Evolutionary conservation across 2,888 invertebrate genomes (phyloP), one percentile per base, ranked within the genome.

Genomic region (Miltochrista miniata): DNA sequence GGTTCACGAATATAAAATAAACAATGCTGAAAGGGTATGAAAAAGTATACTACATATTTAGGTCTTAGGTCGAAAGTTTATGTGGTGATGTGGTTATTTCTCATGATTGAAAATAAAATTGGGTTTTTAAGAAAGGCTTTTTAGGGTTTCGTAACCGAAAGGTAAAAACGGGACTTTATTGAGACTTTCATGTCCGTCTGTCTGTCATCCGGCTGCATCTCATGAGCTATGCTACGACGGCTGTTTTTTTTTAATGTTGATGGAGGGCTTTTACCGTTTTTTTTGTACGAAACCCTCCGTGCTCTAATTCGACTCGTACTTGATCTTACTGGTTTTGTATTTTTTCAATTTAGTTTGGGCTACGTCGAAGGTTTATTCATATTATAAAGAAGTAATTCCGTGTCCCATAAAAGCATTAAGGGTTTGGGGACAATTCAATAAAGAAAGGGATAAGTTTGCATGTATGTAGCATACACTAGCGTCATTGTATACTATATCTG

Each of bases 21-120:
- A 84, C 77, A 78, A 76, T 69, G 47, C 60, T 67, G 63, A 70
- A 65, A 72, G 68, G 66, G 71, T 72, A 70, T 65, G 61, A 56
- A 48, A 61, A 55, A 64, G 70, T 31, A 31, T 24, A 24, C 5
- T 24, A 24, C 5, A 7, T 76, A 72, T 80, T 79, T 76, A 73
- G 74, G 68, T 68, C 65, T 68, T 68, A 68, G 75, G 74, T 79
- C 74, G 72, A 75, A 78, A 76, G 67, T 83, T 84, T 82, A 83
- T 79, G 64, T 67, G 61, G 69, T 70, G 74, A 79, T 82, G 69
- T 79, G 80, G 79, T 84, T 81, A 81, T 76, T 79, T 79, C 81
- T 83, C 74, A 76, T 77, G 77, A 82, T 78, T 79, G 73, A 71
- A 61, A 70, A 55, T 63, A 54, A 64, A 71, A 81, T 74, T 74